Evolutionary conservation across 2,888 invertebrate species (phyloP).

Genomic region (Iphiclides podalirius): DNA sequence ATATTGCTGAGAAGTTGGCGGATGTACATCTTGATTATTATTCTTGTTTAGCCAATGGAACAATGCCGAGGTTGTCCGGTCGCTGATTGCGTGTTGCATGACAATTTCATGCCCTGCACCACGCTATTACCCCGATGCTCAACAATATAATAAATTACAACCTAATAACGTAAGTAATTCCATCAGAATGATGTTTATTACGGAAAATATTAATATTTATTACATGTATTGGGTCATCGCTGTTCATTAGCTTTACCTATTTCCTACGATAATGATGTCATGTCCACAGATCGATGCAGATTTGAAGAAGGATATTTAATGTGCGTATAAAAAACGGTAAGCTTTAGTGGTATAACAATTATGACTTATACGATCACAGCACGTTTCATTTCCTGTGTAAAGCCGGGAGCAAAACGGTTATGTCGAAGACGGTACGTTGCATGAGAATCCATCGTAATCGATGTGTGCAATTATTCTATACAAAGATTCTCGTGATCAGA

Average conservation of each 20-base stretch:
- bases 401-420: not conserved
- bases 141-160: constrained; percentile 29
- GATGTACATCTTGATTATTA: constrained; percentile 45
- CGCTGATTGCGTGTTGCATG: constrained; percentile 44
- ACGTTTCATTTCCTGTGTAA: constrained; percentile 19
- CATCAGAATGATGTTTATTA: constrained; percentile 30
- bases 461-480: not conserved
- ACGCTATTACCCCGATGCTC: constrained; percentile 27
- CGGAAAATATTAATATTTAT: constrained; percentile 30
- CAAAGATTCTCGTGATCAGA: not conserved
- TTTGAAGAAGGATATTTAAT: not conserved
- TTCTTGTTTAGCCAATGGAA: constrained; percentile 48
- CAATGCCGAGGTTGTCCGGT: constrained; percentile 48
- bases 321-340: not conserved
- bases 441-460: constrained; percentile 15
- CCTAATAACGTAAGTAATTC: constrained; percentile 13
- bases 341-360: constrained; percentile 6
- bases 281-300: constrained; percentile 24
- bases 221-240: constrained; percentile 33
- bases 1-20: constrained; percentile 32
- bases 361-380: constrained; percentile 7
- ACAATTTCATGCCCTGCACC: constrained; percentile 35
- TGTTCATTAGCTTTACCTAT: constrained; percentile 32
- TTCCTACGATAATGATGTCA: constrained; percentile 41
- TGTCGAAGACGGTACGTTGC: not conserved